phyloP scores from a whole-genome alignment of 2,113 vertebrate genomes.

The Nycticebus coucang region DNA sequence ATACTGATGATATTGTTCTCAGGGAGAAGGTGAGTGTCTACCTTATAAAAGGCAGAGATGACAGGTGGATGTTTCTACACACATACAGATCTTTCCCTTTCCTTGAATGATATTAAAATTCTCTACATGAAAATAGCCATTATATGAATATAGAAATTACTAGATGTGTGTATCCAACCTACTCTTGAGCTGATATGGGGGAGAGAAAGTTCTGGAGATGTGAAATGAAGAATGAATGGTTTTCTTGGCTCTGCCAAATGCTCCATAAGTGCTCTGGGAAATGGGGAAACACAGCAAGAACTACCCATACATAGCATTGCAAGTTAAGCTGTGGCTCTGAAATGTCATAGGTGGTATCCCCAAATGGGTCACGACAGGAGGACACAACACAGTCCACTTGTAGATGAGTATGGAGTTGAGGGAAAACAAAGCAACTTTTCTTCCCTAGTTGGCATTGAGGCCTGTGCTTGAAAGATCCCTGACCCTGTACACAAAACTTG shows the following conservation, averaged over 20 bases:
- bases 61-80: neutral
- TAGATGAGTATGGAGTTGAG: neutral
- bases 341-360: neutral
- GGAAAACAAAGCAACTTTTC: neutral
- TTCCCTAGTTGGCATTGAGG: neutral
- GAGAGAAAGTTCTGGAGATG: neutral
- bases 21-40: neutral
- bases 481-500: neutral
- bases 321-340: neutral
- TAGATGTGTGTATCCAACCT: neutral
- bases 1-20: neutral
- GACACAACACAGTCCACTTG: too few relatives aligned
- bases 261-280: neutral
- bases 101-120: neutral
- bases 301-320: neutral
- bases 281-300: neutral
- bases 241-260: neutral
- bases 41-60: neutral
- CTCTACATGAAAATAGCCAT: neutral
- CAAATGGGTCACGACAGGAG: neutral
- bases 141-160: neutral
- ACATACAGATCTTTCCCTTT: conserved; percentile 13
- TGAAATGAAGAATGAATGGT: neutral
- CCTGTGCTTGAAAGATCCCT: neutral
- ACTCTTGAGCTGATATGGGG: neutral